Base-by-base conservation (phyloP, 2,797 vertebrate species). In the Eidolon dupreanum region DNA sequence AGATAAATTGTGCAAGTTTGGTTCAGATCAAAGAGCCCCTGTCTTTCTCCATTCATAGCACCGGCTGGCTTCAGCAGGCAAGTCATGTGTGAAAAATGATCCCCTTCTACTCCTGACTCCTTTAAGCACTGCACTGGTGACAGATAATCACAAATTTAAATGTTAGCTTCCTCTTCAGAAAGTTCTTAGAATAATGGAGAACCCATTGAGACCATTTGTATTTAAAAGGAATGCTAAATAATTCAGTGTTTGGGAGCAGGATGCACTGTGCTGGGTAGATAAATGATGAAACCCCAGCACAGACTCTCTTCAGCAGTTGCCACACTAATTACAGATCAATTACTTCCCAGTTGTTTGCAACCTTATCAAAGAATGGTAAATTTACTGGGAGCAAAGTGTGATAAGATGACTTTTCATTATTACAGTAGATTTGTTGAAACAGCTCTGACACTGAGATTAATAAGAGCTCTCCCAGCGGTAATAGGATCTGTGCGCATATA, bases 311-410 rank as follows among this genome's bases (percentile, higher is more conserved):
- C 94, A 94, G 97, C 96, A 95, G 97, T 98, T 98, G 98, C 98
- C 97, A 98, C 97, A 97, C 98, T 98, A 99, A 99, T 98, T 99
- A 99, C 98, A 98, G 98, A 98, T 98, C 98, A 99, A 99, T 99
- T 98, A 98, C 98, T 98, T 98, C 94, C 97, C 98, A 97, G 98
- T 98, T 98, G 98, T 98, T 98, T 98, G 98, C 98, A 98, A 95
- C 97, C 98, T 98, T 98, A 98, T 98, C 98, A 98, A 98, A 98
- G 98, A 98, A 98, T 93, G 97, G 98, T 97, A 98, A 98, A 98
- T 98, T 98, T 98, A 98, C 98, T 96, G 98, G 98, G 98, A 98
- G 97, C 66, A 96, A 97, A 98, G 97, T 98, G 97, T 98, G 98
- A 98, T 98, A 98, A 98, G 98, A 98, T 98, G 96, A 97, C 98